Evolutionary conservation across 2,797 vertebrate genomes (phyloP).

Genomic region (Sarcoramphus papa): DNA sequence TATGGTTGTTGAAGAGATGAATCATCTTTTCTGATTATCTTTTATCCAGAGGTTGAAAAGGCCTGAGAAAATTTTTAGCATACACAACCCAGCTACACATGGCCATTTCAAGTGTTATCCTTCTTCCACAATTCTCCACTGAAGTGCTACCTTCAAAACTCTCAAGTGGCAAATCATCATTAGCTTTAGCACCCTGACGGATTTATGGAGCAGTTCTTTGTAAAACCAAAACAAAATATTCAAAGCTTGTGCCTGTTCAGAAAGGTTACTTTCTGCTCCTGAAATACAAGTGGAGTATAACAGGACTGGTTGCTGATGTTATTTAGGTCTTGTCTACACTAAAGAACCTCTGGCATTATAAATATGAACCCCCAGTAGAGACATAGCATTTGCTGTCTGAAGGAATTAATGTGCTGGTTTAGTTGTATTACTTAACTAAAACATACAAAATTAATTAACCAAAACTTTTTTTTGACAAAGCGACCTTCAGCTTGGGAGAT

Average conservation of each 20-base stretch:
- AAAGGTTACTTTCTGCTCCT: neutral
- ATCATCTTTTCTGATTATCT: neutral
- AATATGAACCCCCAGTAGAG: neutral
- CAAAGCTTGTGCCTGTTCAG: neutral
- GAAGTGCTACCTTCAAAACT: neutral
- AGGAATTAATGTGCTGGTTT: neutral
- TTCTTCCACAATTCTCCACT: neutral
- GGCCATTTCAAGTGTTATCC: neutral
- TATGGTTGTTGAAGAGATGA: neutral
- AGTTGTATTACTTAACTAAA: neutral
- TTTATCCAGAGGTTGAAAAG: neutral
- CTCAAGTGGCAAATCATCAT: neutral
- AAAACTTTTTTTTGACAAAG: neutral
- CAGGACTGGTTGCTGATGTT: neutral
- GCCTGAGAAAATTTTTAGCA: neutral
- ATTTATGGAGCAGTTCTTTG: neutral
- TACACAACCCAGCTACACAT: fast-evolving
- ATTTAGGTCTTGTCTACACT: neutral
- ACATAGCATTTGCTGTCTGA: neutral
- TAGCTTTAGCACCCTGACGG: neutral
- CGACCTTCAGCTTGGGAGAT: neutral
- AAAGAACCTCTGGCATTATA: neutral
- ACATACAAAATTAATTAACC: neutral
- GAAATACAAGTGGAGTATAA: neutral
- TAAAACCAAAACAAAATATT: neutral